Evolutionary conservation across 1,140 invertebrate species (phyloP).

Genomic region (Drosophila ambigua): DNA sequence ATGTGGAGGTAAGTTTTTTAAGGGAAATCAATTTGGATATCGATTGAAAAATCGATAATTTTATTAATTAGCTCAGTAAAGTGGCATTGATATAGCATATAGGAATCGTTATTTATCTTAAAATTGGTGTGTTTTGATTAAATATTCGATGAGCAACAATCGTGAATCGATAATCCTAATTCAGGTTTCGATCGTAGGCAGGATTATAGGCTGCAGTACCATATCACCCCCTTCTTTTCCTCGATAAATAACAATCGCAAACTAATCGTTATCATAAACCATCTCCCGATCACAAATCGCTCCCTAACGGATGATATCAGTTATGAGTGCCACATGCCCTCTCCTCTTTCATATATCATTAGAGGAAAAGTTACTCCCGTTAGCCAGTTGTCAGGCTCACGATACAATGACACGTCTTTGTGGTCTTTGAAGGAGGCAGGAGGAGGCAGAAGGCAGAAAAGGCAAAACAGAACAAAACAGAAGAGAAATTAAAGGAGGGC

Average conservation of each 20-base stretch:
- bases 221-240: too few species aligned
- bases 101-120: too few species aligned
- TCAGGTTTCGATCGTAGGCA: too few species aligned
- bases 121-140: too few species aligned
- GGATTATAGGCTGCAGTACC: too few species aligned
- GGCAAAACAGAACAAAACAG: background rate
- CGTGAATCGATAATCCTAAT: too few species aligned
- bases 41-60: background rate
- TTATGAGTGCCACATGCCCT: background rate
- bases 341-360: background rate
- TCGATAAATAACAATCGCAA: too few species aligned
- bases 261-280: background rate
- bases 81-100: too few species aligned
- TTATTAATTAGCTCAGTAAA: too few species aligned
- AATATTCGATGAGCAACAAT: too few species aligned
- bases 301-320: background rate
- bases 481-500: constrained; percentile 10
- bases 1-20: constrained; percentile 88
- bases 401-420: constrained; percentile 31
- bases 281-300: background rate
- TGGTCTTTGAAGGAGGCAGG: background rate
- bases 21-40: background rate
- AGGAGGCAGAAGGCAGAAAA: background rate
- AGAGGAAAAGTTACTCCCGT: background rate
- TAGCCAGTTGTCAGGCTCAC: constrained; percentile 26